Evolutionary conservation across 2,888 invertebrate species (phyloP).

Genomic region (Heliconius erato): DNA sequence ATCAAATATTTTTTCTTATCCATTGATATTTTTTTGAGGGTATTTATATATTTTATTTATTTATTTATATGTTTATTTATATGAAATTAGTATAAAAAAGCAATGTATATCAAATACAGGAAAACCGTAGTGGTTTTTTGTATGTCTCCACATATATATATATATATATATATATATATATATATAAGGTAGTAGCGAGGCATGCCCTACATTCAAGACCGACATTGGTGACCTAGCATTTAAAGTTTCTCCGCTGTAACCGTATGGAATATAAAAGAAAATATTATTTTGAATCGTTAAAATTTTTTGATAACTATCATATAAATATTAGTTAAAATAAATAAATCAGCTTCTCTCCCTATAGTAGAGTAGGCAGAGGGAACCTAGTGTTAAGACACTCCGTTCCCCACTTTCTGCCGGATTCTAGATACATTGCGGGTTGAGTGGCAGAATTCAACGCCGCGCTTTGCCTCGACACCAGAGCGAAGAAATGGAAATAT

Average conservation of each 20-base stretch:
- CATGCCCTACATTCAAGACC: slow-evolving; percentile 26
- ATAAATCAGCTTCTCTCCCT: too few relatives aligned
- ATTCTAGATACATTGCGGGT: too few relatives aligned
- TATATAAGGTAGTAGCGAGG: neutral
- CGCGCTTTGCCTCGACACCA: too few relatives aligned
- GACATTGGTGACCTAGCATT: slow-evolving; percentile 24
- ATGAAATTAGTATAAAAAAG: neutral
- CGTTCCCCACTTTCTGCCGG: too few relatives aligned
- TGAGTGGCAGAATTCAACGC: too few relatives aligned
- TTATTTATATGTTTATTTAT: neutral
- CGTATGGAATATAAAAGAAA: slow-evolving; percentile 12
- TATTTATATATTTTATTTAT: neutral
- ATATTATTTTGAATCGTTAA: neutral
- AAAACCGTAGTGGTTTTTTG: neutral
- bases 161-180: too few relatives aligned
- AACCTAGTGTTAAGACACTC: too few relatives aligned
- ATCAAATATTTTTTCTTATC: neutral
- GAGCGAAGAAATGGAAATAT: too few relatives aligned
- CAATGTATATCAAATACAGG: neutral
- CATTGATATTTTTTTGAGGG: neutral
- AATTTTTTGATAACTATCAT: neutral
- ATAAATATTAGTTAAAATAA: too few relatives aligned
- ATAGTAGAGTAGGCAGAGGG: too few relatives aligned
- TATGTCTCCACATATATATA: too few relatives aligned
- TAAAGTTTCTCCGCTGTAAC: slow-evolving; percentile 19